Conservation (phyloP, 2,113 vertebrate species). For the Nematolebias whitei region DNA sequence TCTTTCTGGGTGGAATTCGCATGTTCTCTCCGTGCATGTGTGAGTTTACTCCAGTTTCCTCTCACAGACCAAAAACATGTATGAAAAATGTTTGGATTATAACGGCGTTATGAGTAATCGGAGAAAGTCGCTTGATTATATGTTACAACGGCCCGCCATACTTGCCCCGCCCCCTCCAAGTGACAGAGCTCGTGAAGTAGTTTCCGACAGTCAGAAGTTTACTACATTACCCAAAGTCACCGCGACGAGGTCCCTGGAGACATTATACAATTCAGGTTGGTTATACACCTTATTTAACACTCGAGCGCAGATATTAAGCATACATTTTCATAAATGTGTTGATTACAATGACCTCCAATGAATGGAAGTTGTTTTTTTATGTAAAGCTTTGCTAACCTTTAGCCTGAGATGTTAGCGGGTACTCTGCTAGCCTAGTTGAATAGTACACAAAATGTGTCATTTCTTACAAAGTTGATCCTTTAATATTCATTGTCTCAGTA, state of each 20-base stretch:
- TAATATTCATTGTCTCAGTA: neutral
- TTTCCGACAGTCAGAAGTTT: neutral
- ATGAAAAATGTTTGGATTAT: too few species aligned
- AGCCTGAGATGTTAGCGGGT: neutral
- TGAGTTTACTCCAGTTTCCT: too few species aligned
- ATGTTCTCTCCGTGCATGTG: too few species aligned
- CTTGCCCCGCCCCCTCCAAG: slow-evolving; percentile 3
- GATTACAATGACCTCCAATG: neutral
- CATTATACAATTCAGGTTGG: slow-evolving; percentile 6
- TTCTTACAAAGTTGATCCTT: neutral
- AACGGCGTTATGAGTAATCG: too few species aligned
- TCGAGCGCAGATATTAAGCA: neutral
- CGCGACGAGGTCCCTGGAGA: neutral
- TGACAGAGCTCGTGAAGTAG: neutral
- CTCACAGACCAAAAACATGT: too few species aligned
- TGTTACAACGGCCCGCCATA: neutral
- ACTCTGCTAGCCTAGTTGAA: neutral
- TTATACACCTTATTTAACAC: neutral
- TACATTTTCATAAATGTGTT: neutral
- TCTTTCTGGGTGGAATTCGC: too few species aligned
- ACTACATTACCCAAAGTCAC: neutral
- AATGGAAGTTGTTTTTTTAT: neutral
- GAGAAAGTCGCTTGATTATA: neutral
- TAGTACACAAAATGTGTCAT: neutral
- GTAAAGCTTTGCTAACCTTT: neutral